phyloP scores from a whole-genome alignment of 2,888 invertebrate species.

The Smittia sp. region DNA sequence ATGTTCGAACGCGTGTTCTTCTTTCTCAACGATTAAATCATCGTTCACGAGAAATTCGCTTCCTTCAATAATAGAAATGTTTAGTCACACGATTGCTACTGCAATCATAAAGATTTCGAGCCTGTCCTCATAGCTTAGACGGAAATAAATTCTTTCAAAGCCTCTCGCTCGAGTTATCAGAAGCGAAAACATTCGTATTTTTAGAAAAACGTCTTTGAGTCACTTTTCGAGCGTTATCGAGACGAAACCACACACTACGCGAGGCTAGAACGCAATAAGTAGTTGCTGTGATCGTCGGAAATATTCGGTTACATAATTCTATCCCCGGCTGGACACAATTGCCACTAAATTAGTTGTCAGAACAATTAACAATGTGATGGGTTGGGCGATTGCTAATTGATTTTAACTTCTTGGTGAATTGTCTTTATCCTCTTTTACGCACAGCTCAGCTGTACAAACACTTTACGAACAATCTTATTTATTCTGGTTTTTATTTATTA shows the following conservation, averaged over 20 bases:
- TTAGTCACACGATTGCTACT: neutral
- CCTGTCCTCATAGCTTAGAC: neutral
- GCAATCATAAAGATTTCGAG: neutral
- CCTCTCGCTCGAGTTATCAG: neutral
- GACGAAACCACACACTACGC: neutral
- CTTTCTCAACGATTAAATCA: constrained; percentile 16
- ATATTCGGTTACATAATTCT: neutral
- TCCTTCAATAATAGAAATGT: constrained; percentile 4
- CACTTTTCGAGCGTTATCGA: neutral
- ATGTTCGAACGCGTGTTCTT: neutral
- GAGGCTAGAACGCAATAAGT: neutral
- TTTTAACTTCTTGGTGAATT: constrained; percentile 45
- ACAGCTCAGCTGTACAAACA: neutral
- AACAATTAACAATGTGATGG: too few relatives aligned
- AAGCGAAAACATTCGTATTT: neutral
- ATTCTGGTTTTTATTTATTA: constrained; percentile 27
- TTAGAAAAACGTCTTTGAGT: constrained; percentile 9
- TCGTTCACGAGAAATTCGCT: constrained; percentile 3
- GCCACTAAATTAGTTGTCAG: too few relatives aligned
- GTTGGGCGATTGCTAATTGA: too few relatives aligned
- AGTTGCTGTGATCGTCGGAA: neutral
- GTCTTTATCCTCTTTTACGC: constrained; percentile 48
- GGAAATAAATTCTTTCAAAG: neutral
- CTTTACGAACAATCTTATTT: neutral
- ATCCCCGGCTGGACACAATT: too few relatives aligned